Percentiles rank a stretch among this genome's conserved stretches.
These are phyloP conservation scores for Palaemon carinicauda DNA, from an alignment of 1,140 invertebrate genomes.

Conservation along the genomic window DNA sequence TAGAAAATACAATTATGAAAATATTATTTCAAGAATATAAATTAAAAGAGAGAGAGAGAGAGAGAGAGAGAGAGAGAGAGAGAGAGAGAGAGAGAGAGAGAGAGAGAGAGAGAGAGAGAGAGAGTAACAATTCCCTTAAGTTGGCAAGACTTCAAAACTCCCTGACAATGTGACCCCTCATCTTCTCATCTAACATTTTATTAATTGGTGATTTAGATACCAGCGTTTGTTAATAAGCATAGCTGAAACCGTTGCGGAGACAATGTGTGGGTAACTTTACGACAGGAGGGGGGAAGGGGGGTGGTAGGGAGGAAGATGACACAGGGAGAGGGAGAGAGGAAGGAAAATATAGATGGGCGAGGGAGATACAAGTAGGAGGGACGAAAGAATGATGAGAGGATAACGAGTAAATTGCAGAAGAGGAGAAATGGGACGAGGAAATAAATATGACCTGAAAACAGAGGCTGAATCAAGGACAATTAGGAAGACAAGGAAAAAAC, in stretches of 20 bases:
- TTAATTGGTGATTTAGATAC: slow-evolving; percentile 55
- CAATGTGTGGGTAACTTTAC: slow-evolving; percentile 29
- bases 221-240: slow-evolving; percentile 52
- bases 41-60: no score
- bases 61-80: not conserved
- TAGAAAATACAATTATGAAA: no score
- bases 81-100: not conserved
- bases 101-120: not conserved
- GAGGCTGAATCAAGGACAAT: not conserved
- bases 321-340: not conserved
- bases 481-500: not conserved
- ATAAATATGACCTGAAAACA: not conserved
- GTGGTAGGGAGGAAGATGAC: not conserved
- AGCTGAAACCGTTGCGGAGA: slow-evolving; percentile 39
- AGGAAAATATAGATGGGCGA: not conserved
- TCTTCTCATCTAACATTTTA: slow-evolving; percentile 41
- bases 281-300: not conserved
- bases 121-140: not conserved
- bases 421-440: not conserved
- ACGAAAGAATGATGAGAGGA: not conserved
- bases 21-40: no score
- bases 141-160: slow-evolving; percentile 21
- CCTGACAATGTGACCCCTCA: slow-evolving; percentile 44
- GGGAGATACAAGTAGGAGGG: not conserved
- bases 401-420: not conserved